Conservation (phyloP, 2,113 vertebrate genomes). For the Megalops atlanticus region DNA sequence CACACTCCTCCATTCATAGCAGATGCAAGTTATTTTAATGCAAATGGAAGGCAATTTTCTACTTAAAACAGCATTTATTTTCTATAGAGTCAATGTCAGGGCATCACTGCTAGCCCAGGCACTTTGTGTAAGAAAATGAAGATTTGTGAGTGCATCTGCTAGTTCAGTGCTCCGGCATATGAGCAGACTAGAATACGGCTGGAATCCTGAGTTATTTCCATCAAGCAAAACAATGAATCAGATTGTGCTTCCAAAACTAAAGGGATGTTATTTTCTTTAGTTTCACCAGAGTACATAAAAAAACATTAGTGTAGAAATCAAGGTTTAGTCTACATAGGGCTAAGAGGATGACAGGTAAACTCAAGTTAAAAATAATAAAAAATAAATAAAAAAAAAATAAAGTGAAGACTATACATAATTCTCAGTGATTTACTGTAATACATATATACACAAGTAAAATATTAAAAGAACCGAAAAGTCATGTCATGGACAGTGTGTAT, state of each 20-base stretch:
- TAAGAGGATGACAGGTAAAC: not conserved
- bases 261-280: slow-evolving; percentile 10
- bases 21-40: slow-evolving; percentile 74
- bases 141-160: slow-evolving; percentile 69
- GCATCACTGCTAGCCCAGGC: slow-evolving; percentile 36
- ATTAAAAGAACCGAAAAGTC: not conserved
- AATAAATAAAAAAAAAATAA: not conserved
- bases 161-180: slow-evolving; percentile 47
- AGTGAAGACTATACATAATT: too few species aligned
- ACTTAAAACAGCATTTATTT: slow-evolving; percentile 69
- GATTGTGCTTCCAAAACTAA: slow-evolving; percentile 6
- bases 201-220: slow-evolving; percentile 41
- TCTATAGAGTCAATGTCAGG: slow-evolving; percentile 60
- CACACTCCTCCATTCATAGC: slow-evolving; percentile 58
- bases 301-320: not conserved
- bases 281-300: slow-evolving; percentile 1
- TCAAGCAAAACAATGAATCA: slow-evolving; percentile 32
- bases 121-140: slow-evolving; percentile 51
- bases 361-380: not conserved
- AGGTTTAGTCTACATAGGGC: not conserved
- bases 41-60: slow-evolving; percentile 68
- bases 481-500: not conserved
- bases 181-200: slow-evolving; percentile 41
- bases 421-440: too few species aligned
- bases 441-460: too few species aligned